Evolutionary conservation across 1,140 invertebrate species (phyloP).

Genomic region (Limonius californicus): DNA sequence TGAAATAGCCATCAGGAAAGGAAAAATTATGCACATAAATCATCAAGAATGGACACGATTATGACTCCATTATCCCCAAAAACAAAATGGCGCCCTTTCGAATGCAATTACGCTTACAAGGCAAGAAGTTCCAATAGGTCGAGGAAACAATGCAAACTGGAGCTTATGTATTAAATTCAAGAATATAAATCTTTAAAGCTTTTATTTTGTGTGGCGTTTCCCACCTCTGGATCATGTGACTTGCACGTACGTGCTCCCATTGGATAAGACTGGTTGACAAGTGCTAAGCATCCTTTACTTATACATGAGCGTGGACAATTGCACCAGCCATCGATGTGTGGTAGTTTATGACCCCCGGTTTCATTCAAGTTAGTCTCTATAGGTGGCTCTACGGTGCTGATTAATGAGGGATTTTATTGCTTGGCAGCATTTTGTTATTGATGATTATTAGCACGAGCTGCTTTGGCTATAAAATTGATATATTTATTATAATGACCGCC

Average conservation of each 20-base stretch:
- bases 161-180: background rate
- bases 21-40: too few relatives aligned
- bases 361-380: constrained; percentile 18
- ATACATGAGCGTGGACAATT: constrained; percentile 22
- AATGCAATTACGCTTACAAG: background rate
- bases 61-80: too few relatives aligned
- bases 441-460: too few relatives aligned
- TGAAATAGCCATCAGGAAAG: too few relatives aligned
- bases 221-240: constrained; percentile 31
- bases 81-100: constrained; percentile 12
- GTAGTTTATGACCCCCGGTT: constrained; percentile 22
- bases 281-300: constrained; percentile 18
- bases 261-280: constrained; percentile 29
- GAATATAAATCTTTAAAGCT: constrained; percentile 8
- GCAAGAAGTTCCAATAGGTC: background rate
- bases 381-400: constrained; percentile 22
- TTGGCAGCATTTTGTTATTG: too few relatives aligned
- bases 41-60: too few relatives aligned
- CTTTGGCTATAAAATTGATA: too few relatives aligned
- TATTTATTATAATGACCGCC: too few relatives aligned
- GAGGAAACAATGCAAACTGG: constrained; percentile 1
- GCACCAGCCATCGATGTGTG: constrained; percentile 27
- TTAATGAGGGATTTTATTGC: constrained; percentile 1
- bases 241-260: constrained; percentile 20
- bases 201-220: constrained; percentile 17